Evolutionary conservation across 2,113 vertebrate genomes (phyloP).

Genomic region (Prunella himalayana): DNA sequence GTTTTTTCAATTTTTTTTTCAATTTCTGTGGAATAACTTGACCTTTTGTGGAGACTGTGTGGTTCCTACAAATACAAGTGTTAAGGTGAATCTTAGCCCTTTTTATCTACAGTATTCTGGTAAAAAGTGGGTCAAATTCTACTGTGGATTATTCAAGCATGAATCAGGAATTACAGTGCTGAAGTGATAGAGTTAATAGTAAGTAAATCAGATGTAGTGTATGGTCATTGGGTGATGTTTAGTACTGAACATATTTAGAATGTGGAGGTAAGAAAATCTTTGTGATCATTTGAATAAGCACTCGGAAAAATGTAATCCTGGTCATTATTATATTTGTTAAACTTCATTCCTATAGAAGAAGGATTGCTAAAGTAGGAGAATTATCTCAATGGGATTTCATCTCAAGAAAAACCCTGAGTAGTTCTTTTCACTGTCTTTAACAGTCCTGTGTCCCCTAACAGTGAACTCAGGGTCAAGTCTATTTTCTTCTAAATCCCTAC

Average conservation of each 20-base stretch:
- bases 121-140: neutral
- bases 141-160: neutral
- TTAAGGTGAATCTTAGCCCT: neutral
- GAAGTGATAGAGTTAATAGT: neutral
- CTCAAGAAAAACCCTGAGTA: neutral
- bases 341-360: neutral
- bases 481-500: neutral
- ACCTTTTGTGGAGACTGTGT: neutral
- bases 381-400: neutral
- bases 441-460: neutral
- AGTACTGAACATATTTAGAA: neutral
- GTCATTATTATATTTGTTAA: neutral
- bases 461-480: neutral
- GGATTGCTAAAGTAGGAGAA: neutral
- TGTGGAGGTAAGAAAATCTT: neutral
- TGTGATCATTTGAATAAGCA: neutral
- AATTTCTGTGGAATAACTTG: neutral
- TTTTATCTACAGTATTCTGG: neutral
- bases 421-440: neutral
- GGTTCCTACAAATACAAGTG: neutral
- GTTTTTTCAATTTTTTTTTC: neutral
- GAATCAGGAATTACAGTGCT: neutral
- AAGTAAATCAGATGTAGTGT: neutral
- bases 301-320: neutral
- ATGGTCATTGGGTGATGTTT: neutral